Base-by-base conservation (phyloP, 2,888 invertebrate species). In the Conops quadrifasciatus region DNA sequence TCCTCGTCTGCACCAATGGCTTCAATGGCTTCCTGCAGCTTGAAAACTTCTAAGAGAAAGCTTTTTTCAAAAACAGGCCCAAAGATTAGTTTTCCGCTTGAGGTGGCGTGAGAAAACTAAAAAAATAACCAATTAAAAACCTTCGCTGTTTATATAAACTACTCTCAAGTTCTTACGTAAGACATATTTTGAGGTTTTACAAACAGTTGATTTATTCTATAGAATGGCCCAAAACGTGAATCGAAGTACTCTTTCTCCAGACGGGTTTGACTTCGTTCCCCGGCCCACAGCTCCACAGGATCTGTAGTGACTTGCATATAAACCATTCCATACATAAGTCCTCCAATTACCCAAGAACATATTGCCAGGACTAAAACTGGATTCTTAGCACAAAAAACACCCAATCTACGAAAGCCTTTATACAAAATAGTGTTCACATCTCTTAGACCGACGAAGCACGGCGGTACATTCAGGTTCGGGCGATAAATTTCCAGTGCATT, bases 211-310 rank as follows among this genome's bases (percentile, higher is more conserved):
- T 96, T 92, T 2, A 94, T 93, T 67, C 96, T 89, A 83, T 94
- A 96, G 85, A 96, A 97, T 0, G 96, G 96, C 11, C 91, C 91
- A 83, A 98, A 98, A 79, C 92, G 90, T 16, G 88, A 85, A 83
- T 98, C 97, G 80, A 93, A 98, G 82, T 92, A 96, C 73, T 94
- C 90, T 82, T 96, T 93, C 80, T 98, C 95, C 53, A 89, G 81
- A 71, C 97, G 89, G 47, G 96, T 93, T 72, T 90, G 88, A 78
- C 96, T 96, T 30, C 88, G 85, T 1, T 94, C 92, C 0, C 95
- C 89, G 0, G 97, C 95, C 98, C 98, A 98, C 58, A 98, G 89
- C 82, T 98, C 94, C 1, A 97, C 91, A 0, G 98, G 97, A 83
- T 96, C 91, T 0, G 95, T 92, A 0, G 94, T 96, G 1, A 98